A percentile compares a stretch with the other conserved stretches of the same genome.
These are phyloP conservation scores for Antedon bifida DNA, from an alignment of 35 echinoderm and acorn worm genomes.

Conservation along the genomic window DNA sequence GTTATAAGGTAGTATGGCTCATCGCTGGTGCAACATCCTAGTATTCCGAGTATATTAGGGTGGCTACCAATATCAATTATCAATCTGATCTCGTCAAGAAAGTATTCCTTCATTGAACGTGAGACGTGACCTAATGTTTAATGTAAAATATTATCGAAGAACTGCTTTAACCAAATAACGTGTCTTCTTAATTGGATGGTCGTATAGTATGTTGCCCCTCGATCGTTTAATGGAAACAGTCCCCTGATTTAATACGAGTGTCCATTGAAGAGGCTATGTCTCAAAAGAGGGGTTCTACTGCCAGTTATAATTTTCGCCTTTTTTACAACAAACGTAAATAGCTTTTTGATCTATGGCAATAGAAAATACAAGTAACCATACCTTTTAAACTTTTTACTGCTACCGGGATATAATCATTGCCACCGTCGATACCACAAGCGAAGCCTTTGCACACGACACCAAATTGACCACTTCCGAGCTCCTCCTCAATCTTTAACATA, in stretches of 20 bases:
- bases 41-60: conserved; percentile 62
- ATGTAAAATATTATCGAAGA: neutral
- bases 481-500: conserved; percentile 49
- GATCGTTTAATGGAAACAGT: too few relatives aligned
- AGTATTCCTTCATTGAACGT: conserved; percentile 62
- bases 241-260: too few relatives aligned
- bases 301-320: too few relatives aligned
- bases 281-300: too few relatives aligned
- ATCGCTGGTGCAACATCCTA: conserved; percentile 55
- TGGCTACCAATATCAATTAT: conserved; percentile 68
- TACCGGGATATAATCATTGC: conserved; percentile 53
- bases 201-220: too few relatives aligned
- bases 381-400: conserved; percentile 86
- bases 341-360: too few relatives aligned
- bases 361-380: conserved; percentile 4
- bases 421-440: conserved; percentile 48
- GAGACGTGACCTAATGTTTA: neutral
- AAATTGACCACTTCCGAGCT: conserved; percentile 84
- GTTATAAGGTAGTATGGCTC: conserved; percentile 77
- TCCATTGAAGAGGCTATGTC: too few relatives aligned
- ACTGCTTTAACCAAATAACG: too few relatives aligned
- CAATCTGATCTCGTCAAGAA: conserved; percentile 83
- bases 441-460: conserved; percentile 78
- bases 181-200: too few relatives aligned
- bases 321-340: too few relatives aligned